A percentile compares a stretch with the other conserved stretches of the same genome.
phyloP scores from a whole-genome alignment of 2,113 vertebrate genomes.

The Gavialis gangeticus region DNA sequence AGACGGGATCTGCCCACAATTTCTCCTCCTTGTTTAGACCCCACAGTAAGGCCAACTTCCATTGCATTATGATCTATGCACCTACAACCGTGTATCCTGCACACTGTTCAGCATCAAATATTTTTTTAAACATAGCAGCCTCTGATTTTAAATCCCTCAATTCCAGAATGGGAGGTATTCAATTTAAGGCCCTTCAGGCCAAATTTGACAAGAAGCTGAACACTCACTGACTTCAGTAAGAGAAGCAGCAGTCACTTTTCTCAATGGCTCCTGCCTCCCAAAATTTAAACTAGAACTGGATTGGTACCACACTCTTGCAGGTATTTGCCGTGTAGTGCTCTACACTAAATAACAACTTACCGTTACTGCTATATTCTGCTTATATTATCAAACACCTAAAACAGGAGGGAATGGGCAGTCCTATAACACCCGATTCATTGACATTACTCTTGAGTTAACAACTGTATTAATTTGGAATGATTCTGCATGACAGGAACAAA shows the following conservation, averaged over 20 bases:
- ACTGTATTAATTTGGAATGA: not conserved
- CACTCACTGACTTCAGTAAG: not conserved
- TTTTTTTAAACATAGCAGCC: not conserved
- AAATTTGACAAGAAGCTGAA: not conserved
- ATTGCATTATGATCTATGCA: fast-evolving
- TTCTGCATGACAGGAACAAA: not conserved
- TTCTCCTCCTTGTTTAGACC: not conserved
- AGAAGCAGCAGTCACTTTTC: not conserved
- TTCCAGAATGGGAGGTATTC: not conserved
- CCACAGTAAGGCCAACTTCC: not conserved
- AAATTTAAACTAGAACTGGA: not conserved
- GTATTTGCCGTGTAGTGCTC: not conserved
- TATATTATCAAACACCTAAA: not conserved
- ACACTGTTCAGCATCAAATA: too few species aligned
- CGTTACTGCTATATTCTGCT: fast-evolving
- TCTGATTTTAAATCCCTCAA: fast-evolving
- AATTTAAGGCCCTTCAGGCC: not conserved
- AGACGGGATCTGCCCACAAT: too few species aligned
- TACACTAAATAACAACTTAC: not conserved
- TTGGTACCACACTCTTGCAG: not conserved
- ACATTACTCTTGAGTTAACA: not conserved
- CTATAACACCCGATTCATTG: not conserved
- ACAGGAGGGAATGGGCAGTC: not conserved
- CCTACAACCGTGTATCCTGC: too few species aligned
- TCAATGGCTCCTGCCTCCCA: not conserved